Conservation (phyloP, 2,797 vertebrate species). For the Pseudotriccus pelzelni region DNA sequence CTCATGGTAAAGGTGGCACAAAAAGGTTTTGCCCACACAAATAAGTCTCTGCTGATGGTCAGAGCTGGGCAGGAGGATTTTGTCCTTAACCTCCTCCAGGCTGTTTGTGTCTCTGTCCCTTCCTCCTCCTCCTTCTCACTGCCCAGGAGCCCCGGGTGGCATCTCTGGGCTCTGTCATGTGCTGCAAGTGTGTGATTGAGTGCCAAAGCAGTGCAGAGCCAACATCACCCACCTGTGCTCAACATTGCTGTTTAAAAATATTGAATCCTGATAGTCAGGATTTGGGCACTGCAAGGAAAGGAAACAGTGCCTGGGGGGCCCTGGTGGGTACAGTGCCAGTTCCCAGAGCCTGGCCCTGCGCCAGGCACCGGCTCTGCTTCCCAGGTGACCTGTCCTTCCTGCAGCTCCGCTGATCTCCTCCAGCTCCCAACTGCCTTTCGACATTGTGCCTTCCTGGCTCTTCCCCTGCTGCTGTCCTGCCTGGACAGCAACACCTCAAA, state of each 20-base stretch:
- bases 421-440: not conserved
- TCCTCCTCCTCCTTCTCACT: not conserved
- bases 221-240: too few relatives aligned
- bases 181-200: not conserved
- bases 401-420: not conserved
- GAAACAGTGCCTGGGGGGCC: not conserved
- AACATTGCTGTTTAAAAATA: rapidly evolving
- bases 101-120: not conserved
- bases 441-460: not conserved
- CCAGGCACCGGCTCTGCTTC: not conserved
- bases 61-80: not conserved
- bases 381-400: not conserved
- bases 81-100: not conserved
- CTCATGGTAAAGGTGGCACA: not conserved
- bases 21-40: not conserved
- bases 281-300: not conserved
- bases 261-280: not conserved
- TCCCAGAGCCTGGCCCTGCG: not conserved
- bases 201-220: not conserved
- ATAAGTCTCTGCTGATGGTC: not conserved
- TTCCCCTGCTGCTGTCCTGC: not conserved
- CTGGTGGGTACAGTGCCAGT: rapidly evolving
- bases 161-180: not conserved
- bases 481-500: not conserved
- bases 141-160: not conserved